A percentile compares a stretch with the other conserved stretches of the same genome.
These are phyloP conservation scores for Saguinus imperator DNA, from an alignment of 2,113 vertebrate genomes.

Conservation along the genomic window DNA sequence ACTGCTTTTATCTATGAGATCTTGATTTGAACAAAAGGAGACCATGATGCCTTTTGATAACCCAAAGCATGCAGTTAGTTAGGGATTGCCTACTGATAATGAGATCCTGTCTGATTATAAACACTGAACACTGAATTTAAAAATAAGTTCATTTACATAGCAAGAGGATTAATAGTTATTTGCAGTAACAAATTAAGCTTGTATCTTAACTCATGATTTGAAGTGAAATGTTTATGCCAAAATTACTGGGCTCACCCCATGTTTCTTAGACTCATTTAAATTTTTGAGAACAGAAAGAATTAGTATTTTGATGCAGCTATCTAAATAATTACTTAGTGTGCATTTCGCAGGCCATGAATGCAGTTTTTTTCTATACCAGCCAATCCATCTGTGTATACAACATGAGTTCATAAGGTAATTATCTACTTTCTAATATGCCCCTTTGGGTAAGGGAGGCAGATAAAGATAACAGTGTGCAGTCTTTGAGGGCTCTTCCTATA, in stretches of 20 bases:
- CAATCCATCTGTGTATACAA: slow-evolving; percentile 66
- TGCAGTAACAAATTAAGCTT: slow-evolving; percentile 66
- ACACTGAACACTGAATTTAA: slow-evolving; percentile 6
- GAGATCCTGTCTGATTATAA: neutral
- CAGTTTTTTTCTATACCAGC: slow-evolving; percentile 11
- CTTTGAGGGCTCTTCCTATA: neutral
- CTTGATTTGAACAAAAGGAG: neutral
- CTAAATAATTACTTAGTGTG: slow-evolving; percentile 73
- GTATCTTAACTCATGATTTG: slow-evolving; percentile 61
- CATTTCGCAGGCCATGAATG: slow-evolving; percentile 70
- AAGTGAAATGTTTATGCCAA: slow-evolving; percentile 65
- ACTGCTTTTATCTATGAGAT: neutral
- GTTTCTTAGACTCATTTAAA: slow-evolving; percentile 64
- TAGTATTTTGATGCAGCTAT: slow-evolving; percentile 66
- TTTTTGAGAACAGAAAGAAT: slow-evolving; percentile 65
- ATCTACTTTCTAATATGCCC: slow-evolving; percentile 52
- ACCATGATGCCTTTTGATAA: neutral
- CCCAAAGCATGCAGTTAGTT: neutral
- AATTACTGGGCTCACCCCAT: slow-evolving; percentile 65
- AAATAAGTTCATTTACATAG: slow-evolving; percentile 44
- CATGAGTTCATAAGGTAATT: slow-evolving; percentile 62
- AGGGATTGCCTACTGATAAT: neutral
- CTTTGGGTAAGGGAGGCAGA: slow-evolving; percentile 46
- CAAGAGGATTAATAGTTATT: slow-evolving; percentile 61
- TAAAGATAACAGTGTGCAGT: neutral